phyloP scores from a whole-genome alignment of 2,113 vertebrate species.

The Spilogale gracilis region DNA sequence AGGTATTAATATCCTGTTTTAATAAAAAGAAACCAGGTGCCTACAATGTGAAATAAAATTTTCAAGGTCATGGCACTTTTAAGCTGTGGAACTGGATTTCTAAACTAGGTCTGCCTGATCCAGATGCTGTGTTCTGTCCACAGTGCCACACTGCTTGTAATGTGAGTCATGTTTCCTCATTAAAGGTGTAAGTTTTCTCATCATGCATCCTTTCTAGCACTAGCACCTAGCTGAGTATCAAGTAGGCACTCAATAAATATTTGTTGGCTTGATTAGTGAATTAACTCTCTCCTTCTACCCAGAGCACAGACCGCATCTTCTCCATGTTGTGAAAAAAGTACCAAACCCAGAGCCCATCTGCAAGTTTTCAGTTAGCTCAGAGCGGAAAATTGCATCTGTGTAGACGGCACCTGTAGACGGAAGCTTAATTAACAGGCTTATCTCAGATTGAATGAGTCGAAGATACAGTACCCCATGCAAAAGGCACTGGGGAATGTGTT shows the following conservation, averaged over 20 bases:
- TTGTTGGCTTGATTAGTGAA: slow-evolving; percentile 64
- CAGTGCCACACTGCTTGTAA: not conserved
- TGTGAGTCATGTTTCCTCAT: slow-evolving; percentile 46
- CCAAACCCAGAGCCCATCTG: slow-evolving; percentile 65
- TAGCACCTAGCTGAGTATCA: slow-evolving; percentile 23
- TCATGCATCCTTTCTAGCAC: not conserved
- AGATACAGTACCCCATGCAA: slow-evolving; percentile 53
- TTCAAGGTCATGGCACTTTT: slow-evolving; percentile 15
- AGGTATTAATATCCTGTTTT: slow-evolving; percentile 11
- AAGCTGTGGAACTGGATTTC: not conserved
- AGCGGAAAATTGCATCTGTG: slow-evolving; percentile 68
- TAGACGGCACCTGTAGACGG: slow-evolving; percentile 65
- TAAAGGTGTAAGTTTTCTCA: slow-evolving; percentile 14
- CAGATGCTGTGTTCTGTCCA: not conserved
- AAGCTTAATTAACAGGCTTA: slow-evolving; percentile 81
- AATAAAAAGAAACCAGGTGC: slow-evolving; percentile 12
- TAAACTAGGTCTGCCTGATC: not conserved
- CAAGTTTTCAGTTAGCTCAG: slow-evolving; percentile 65
- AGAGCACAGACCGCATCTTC: slow-evolving; percentile 51
- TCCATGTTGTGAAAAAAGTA: not conserved
- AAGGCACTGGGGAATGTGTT: slow-evolving; percentile 24
- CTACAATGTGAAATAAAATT: not conserved
- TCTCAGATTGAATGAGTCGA: slow-evolving; percentile 55
- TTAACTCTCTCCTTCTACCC: slow-evolving; percentile 66
- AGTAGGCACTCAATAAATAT: slow-evolving; percentile 59